A percentile compares a stretch with the other conserved stretches of the same genome.
phyloP scores from a whole-genome alignment of 2,113 vertebrate genomes.

The Pholis gunnellus region DNA sequence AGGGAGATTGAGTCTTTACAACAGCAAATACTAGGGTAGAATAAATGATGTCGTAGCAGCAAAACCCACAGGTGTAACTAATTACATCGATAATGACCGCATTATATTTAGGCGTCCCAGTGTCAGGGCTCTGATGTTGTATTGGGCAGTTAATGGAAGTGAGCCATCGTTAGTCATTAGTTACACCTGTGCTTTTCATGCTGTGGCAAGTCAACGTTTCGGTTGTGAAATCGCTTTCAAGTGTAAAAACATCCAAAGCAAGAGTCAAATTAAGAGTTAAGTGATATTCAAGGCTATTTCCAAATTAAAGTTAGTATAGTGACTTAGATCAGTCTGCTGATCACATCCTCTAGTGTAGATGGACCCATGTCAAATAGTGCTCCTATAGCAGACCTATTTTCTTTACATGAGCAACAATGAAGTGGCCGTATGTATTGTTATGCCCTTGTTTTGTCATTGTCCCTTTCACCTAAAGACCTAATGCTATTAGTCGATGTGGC shows the following conservation, averaged over 20 bases:
- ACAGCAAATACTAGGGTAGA: neutral
- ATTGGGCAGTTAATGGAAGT: neutral
- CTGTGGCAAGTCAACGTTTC: neutral
- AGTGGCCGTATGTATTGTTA: slow-evolving; percentile 1
- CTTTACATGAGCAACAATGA: neutral
- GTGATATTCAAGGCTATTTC: neutral
- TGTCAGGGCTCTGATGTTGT: neutral
- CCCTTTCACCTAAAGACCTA: slow-evolving; percentile 55
- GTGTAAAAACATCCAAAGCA: neutral
- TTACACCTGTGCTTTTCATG: neutral
- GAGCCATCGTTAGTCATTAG: neutral
- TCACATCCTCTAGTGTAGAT: neutral
- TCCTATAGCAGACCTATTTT: neutral
- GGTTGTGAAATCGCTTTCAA: neutral
- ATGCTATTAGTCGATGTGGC: slow-evolving; percentile 54
- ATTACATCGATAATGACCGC: neutral
- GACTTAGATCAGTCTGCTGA: neutral
- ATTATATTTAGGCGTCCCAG: neutral
- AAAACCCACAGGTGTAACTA: neutral
- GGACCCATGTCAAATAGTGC: neutral
- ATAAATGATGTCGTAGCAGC: neutral
- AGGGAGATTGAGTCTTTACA: neutral
- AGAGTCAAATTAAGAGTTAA: neutral
- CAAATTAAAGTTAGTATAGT: neutral
- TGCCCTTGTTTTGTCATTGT: slow-evolving; percentile 51